Percentiles rank a stretch among this genome's conserved stretches.
phyloP scores from a whole-genome alignment of 1,140 invertebrate species.

The Solenopsis invicta region DNA sequence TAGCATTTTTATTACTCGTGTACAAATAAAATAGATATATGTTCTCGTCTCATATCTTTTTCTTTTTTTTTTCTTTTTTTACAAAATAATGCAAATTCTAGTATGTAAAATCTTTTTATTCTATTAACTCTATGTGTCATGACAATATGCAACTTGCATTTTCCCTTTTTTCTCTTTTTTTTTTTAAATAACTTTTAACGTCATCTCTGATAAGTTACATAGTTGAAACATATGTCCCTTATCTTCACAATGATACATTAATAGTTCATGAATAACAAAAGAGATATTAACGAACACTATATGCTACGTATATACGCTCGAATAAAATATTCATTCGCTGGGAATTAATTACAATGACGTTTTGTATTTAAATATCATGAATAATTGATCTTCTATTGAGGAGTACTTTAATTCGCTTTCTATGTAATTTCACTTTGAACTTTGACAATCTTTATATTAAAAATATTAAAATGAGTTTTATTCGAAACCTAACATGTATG shows the following conservation, averaged over 20 bases:
- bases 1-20: background rate
- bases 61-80: slow-evolving; percentile 8
- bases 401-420: slow-evolving; percentile 36
- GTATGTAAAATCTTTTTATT: slow-evolving; percentile 84
- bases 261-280: slow-evolving; percentile 43
- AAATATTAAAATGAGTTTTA: background rate
- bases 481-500: background rate
- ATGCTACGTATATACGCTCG: slow-evolving; percentile 39
- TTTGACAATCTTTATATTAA: background rate
- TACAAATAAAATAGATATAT: slow-evolving; percentile 23
- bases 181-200: slow-evolving; percentile 74
- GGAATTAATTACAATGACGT: background rate
- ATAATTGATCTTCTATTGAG: slow-evolving; percentile 53
- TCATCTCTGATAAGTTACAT: slow-evolving; percentile 76
- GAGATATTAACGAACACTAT: slow-evolving; percentile 26
- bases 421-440: slow-evolving; percentile 22
- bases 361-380: slow-evolving; percentile 21
- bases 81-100: slow-evolving; percentile 61
- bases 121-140: slow-evolving; percentile 73
- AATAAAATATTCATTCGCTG: slow-evolving; percentile 27
- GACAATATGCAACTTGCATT: slow-evolving; percentile 69
- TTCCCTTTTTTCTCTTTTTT: background rate
- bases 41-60: background rate
- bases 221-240: slow-evolving; percentile 8
- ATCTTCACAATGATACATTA: slow-evolving; percentile 24